Evolutionary conservation across 2,113 vertebrate species (phyloP).

Genomic region (Tylochromis polylepis): DNA sequence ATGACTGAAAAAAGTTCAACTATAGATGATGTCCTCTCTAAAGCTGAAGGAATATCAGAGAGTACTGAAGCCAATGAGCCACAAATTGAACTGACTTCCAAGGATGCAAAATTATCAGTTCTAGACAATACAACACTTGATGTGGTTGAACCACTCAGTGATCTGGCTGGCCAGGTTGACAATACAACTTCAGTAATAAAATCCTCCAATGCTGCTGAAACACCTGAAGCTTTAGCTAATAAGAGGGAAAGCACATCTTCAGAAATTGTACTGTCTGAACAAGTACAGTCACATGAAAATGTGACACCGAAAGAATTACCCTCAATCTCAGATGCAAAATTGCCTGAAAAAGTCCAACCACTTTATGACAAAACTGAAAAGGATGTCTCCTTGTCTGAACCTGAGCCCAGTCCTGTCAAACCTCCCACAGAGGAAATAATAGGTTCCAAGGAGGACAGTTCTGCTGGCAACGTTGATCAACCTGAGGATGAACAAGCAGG

Average conservation of each 20-base stretch:
- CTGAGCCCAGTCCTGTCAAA: not conserved
- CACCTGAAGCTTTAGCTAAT: not conserved
- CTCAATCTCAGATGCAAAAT: not conserved
- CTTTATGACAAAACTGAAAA: not conserved
- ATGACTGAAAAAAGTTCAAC: not conserved
- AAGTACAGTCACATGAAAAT: not conserved
- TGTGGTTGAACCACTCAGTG: not conserved
- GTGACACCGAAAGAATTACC: not conserved
- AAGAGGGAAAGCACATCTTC: not conserved
- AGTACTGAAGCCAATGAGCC: not conserved
- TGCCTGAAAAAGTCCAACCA: not conserved
- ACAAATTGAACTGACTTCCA: not conserved
- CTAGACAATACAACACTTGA: not conserved
- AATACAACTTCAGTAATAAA: not conserved
- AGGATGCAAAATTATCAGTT: not conserved
- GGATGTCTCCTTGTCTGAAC: not conserved
- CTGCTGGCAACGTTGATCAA: not conserved
- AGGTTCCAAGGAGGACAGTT: not conserved
- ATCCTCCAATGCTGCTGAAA: not conserved
- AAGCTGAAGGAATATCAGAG: not conserved
- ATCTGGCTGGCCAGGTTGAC: not conserved
- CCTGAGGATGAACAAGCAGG: conserved; percentile 16
- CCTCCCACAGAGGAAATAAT: conserved; percentile 1
- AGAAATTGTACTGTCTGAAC: not conserved
- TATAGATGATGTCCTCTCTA: not conserved